Evolutionary conservation across 2,888 invertebrate species (phyloP), one percentile per base, ranked within the genome.

Genomic region (Gortyna flavago): DNA sequence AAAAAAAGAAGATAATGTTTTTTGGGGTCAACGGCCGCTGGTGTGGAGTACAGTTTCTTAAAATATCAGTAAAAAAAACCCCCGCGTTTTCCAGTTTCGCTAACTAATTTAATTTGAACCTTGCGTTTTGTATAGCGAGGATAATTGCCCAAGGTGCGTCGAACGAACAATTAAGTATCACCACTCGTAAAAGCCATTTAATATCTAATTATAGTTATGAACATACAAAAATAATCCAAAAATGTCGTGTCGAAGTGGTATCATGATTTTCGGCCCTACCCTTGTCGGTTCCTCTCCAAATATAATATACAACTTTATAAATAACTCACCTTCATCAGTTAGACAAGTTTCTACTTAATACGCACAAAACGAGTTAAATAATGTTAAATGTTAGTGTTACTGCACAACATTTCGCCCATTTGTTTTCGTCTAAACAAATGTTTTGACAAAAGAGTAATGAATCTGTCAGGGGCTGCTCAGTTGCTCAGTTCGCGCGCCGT

Each of bases 391-490:
- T 71, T 75, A 77, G 69, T 84, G 68, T 66, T 72, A n/a, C 73
- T 74, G 78, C 81, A 65, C 77, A 83, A 86, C 72, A 79, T 83
- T 81, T 64, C 6, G 9, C 16, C 67, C 72, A 85, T 87, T 85
- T 77, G 81, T 87, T 88, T 69, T 61, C 68, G 80, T 77, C 65
- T 48, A 79, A 81, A 81, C 81, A 83, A 88, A 86, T 71, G 80
- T 82, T 86, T 88, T 81, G 83, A 83, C 88, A 81, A 76, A 84
- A 83, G 88, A 83, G 74, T 86, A 86, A 88, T 85, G 80, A 76
- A 83, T 71, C 73, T 75, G 76, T 66, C 74, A 38, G 61, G 41
- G 35, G 72, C 29, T 61, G 74, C 75, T 75, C 16, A 57, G 73
- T 75, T 61, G 74, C 75, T 75, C 16, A 57, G 73, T 75, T 84